These are phyloP conservation scores for Seriola dumerili DNA, from an alignment of 2,113 vertebrate species.

Conservation along the genomic window DNA sequence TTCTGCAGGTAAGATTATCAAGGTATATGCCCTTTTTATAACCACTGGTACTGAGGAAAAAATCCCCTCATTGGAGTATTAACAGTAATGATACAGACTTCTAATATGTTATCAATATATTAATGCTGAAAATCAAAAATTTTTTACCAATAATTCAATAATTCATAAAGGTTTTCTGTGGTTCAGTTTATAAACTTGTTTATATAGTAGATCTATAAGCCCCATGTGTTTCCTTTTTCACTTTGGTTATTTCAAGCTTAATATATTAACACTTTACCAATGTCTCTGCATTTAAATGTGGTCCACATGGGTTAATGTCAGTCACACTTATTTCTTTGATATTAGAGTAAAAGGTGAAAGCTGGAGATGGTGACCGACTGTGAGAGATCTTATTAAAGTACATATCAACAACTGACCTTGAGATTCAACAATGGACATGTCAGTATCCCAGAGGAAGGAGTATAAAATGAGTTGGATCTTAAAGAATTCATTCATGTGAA, in stretches of 20 bases:
- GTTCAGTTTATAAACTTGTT: not conserved
- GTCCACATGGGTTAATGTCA: not conserved
- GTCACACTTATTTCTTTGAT: not conserved
- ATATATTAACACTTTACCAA: not conserved
- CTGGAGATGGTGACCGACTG: not conserved
- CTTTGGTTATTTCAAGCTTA: not conserved
- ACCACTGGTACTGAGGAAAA: not conserved
- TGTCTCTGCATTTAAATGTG: not conserved
- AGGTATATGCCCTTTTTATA: not conserved
- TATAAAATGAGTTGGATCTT: slow-evolving; percentile 4
- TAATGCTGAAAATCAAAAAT: not conserved
- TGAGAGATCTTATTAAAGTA: slow-evolving; percentile 16
- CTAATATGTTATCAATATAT: not conserved
- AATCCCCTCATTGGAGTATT: not conserved
- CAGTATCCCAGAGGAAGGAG: slow-evolving; percentile 1
- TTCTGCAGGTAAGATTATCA: not conserved
- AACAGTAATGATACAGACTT: not conserved
- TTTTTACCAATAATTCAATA: not conserved
- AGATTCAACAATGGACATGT: slow-evolving; percentile 3
- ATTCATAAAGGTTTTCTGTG: not conserved
- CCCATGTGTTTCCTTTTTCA: not conserved
- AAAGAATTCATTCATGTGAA: slow-evolving; percentile 27
- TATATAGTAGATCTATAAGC: not conserved
- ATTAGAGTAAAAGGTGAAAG: not conserved
- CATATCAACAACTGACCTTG: slow-evolving; percentile 48